A percentile compares a stretch with the other conserved stretches of the same genome.
Conservation (phyloP, 2,888 invertebrate genomes). For the Athalia cordata region DNA sequence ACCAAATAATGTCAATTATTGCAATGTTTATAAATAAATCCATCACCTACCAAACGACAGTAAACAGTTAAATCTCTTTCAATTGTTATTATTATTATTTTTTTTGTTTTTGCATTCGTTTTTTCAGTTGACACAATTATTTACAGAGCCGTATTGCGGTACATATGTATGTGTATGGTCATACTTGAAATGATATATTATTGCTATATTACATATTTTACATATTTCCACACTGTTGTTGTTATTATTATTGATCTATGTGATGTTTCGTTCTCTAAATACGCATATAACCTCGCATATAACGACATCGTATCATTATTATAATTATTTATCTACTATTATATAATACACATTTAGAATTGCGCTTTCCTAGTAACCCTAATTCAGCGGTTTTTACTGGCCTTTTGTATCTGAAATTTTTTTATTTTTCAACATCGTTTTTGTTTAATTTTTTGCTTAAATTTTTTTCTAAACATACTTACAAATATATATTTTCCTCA, state of each 20-base stretch:
- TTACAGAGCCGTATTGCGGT: too few species aligned
- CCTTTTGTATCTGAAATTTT: background rate
- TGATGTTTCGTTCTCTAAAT: constrained; percentile 5
- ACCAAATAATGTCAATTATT: too few species aligned
- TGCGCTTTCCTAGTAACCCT: constrained; percentile 33
- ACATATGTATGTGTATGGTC: background rate
- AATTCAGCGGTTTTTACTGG: constrained; percentile 19
- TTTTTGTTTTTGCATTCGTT: too few species aligned
- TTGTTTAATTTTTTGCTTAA: background rate
- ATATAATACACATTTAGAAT: constrained; percentile 45
- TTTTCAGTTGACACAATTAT: background rate
- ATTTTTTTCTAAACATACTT: background rate
- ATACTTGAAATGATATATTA: constrained; percentile 55
- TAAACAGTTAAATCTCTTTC: too few species aligned
- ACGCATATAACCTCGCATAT: background rate
- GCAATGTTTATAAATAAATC: too few species aligned
- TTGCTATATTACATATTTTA: constrained; percentile 63
- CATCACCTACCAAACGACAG: too few species aligned
- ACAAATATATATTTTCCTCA: background rate
- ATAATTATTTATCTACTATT: constrained; percentile 17
- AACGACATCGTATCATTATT: background rate
- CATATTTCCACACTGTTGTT: constrained; percentile 39
- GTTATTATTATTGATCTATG: background rate
- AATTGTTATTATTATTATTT: too few species aligned
- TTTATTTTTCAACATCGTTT: background rate